Evolutionary conservation across 1,140 invertebrate species (phyloP).

Genomic region (Phocides pigmalion): DNA sequence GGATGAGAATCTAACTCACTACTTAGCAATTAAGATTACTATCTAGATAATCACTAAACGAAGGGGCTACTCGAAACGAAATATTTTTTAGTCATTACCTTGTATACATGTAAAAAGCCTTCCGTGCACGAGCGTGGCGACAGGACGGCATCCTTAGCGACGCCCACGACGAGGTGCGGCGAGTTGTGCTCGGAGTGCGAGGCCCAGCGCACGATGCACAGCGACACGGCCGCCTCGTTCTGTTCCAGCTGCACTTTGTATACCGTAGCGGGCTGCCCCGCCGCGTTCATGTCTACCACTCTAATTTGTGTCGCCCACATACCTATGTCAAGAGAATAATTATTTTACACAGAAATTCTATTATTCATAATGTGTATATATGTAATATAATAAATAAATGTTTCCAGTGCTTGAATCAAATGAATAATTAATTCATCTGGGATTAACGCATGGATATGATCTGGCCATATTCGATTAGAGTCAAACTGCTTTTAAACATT

Average conservation of each 20-base stretch:
- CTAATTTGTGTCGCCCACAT: slow-evolving; percentile 98
- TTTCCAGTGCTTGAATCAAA: slow-evolving; percentile 80
- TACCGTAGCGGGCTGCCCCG: slow-evolving; percentile 86
- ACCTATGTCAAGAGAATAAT: too few relatives aligned
- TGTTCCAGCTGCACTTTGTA: slow-evolving; percentile 94
- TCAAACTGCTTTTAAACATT: slow-evolving; percentile 57
- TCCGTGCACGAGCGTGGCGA: slow-evolving; percentile 92
- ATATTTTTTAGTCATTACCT: slow-evolving; percentile 83
- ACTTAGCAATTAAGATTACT: too few relatives aligned
- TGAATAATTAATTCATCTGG: slow-evolving; percentile 74
- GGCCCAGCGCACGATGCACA: slow-evolving; percentile 88
- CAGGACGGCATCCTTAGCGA: slow-evolving; percentile 95
- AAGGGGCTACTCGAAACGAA: too few relatives aligned
- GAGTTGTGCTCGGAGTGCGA: slow-evolving; percentile 60
- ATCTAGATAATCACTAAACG: too few relatives aligned
- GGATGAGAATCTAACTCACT: too few relatives aligned
- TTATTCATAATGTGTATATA: slow-evolving; percentile 8
- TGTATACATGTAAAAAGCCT: slow-evolving; percentile 95
- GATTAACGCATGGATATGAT: slow-evolving; percentile 79
- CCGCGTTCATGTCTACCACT: slow-evolving; percentile 93
- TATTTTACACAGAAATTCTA: too few relatives aligned
- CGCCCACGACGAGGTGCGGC: slow-evolving; percentile 78
- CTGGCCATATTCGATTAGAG: slow-evolving; percentile 81
- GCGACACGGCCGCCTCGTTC: slow-evolving; percentile 95
- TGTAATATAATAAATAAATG: slow-evolving; percentile 40